A percentile compares a stretch with the other conserved stretches of the same genome.
Evolutionary conservation across 2,888 invertebrate genomes (phyloP).

Genomic region (Synanthedon myopaeformis): DNA sequence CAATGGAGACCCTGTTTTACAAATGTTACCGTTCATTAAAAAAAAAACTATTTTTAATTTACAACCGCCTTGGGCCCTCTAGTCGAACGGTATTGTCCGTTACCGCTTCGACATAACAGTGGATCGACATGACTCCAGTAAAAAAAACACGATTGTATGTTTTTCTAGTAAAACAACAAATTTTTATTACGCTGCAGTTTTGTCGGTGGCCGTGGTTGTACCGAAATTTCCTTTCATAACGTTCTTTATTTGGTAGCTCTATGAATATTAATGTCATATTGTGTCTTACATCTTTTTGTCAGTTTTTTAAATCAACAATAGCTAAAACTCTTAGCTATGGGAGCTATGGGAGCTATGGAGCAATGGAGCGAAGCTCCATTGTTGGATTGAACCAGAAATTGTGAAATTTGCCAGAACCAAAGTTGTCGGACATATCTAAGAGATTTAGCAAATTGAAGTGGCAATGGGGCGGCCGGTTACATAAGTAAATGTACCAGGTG

Average conservation of each 20-base stretch:
- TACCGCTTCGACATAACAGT: constrained; percentile 38
- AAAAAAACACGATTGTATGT: constrained; percentile 25
- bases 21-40: constrained; percentile 56
- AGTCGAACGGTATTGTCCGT: constrained; percentile 35
- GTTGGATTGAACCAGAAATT: too few relatives aligned
- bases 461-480: too few relatives aligned
- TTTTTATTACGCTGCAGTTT: constrained; percentile 51
- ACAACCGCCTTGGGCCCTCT: constrained; percentile 46
- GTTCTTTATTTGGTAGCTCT: constrained; percentile 42
- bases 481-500: too few relatives aligned
- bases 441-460: too few relatives aligned
- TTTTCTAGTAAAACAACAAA: constrained; percentile 46
- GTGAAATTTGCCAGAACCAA: too few relatives aligned
- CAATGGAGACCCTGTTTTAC: constrained; percentile 38
- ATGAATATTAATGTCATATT: constrained; percentile 15
- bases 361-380: too few relatives aligned
- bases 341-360: too few relatives aligned
- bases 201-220: constrained; percentile 38
- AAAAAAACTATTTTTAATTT: constrained; percentile 41
- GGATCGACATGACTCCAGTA: constrained; percentile 11
- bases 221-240: constrained; percentile 31
- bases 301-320: too few relatives aligned
- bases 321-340: too few relatives aligned
- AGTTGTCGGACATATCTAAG: too few relatives aligned
- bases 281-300: neutral